These are phyloP conservation scores for Columbina picui DNA, from an alignment of 2,113 vertebrate genomes.

Conservation along the genomic window DNA sequence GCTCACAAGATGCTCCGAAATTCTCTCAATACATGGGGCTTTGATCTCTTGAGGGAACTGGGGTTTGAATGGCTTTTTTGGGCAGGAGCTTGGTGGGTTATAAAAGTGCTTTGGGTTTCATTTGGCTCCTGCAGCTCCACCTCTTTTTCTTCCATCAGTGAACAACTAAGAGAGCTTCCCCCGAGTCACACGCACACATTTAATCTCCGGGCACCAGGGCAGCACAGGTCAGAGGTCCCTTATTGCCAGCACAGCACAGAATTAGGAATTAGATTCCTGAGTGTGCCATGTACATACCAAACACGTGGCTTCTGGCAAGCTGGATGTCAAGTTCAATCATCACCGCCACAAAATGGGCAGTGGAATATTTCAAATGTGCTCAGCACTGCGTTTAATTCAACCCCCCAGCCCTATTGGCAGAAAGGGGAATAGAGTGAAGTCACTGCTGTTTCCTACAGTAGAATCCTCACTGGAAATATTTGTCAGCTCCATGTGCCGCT, in stretches of 20 bases:
- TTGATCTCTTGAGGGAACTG: constrained; percentile 22
- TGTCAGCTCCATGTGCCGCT: background rate
- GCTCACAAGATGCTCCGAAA: constrained; percentile 10
- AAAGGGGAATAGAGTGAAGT: background rate
- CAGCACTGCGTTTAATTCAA: background rate
- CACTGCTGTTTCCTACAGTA: background rate
- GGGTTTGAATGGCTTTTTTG: background rate
- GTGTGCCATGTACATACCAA: background rate
- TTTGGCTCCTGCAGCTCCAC: constrained; percentile 12
- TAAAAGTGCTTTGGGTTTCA: background rate
- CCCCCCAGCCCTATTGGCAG: background rate
- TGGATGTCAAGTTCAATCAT: background rate
- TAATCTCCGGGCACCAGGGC: background rate
- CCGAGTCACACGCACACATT: background rate
- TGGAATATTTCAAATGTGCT: background rate
- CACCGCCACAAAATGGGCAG: background rate
- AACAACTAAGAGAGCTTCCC: background rate
- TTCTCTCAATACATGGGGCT: background rate
- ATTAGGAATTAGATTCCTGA: background rate
- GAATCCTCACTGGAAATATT: background rate
- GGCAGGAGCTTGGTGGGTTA: background rate
- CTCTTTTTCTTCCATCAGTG: background rate
- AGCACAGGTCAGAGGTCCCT: background rate
- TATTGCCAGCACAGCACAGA: background rate
- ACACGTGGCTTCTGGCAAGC: background rate